Conservation (phyloP, 2,113 vertebrate species). For the Astatoreochromis straeleni region DNA sequence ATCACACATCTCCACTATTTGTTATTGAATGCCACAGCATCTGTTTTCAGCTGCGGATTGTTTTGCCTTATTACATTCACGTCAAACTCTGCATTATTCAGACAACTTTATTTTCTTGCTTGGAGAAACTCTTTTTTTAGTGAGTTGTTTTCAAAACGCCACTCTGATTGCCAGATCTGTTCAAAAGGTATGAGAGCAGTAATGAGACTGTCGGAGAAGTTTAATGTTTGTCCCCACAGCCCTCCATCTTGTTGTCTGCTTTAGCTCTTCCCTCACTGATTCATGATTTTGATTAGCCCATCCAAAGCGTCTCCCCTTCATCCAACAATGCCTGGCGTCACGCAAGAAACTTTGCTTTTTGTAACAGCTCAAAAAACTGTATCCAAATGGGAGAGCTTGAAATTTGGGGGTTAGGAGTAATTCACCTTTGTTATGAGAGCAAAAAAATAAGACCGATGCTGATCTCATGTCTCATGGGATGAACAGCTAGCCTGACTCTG, state of each 20-base stretch:
- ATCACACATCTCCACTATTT: background rate
- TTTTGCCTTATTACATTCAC: conserved; percentile 25
- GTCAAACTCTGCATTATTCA: conserved; percentile 16
- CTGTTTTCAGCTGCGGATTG: background rate
- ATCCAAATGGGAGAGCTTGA: background rate
- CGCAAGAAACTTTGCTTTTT: background rate
- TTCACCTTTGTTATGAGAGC: background rate
- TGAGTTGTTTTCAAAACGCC: conserved; percentile 30
- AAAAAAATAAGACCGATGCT: background rate
- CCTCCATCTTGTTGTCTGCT: background rate
- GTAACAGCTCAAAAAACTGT: background rate
- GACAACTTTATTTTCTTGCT: background rate
- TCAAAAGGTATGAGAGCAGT: conserved; percentile 11
- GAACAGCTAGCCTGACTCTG: background rate
- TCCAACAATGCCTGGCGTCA: background rate
- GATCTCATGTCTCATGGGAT: background rate
- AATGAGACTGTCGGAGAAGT: conserved; percentile 20
- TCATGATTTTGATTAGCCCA: conserved; percentile 10
- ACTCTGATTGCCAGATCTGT: conserved; percentile 29
- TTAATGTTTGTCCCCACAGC: background rate
- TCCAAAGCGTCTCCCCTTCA: background rate
- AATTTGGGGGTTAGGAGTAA: background rate
- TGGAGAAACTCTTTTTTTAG: background rate
- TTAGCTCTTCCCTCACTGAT: background rate
- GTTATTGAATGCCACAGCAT: background rate